Evolutionary conservation across 2,888 invertebrate genomes (phyloP).

Genomic region (Elaeidobius kamerunicus): DNA sequence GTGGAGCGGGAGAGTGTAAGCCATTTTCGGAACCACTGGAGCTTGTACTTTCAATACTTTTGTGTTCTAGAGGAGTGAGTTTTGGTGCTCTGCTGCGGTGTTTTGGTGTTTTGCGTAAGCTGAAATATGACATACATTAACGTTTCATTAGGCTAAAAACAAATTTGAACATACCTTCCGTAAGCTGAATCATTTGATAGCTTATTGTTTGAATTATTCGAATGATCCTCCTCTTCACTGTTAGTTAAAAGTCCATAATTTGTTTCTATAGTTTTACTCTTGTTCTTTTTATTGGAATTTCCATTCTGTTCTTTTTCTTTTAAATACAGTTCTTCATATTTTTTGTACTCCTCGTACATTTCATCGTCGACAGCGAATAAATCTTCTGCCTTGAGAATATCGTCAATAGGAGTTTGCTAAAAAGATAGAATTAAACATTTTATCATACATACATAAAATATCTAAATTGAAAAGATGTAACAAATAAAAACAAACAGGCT

Average conservation of each 20-base stretch:
- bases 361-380: constrained; percentile 46
- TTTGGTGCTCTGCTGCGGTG: constrained; percentile 39
- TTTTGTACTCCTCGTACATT: constrained; percentile 49
- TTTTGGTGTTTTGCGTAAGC: constrained; percentile 57
- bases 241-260: constrained; percentile 33
- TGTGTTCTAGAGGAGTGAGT: constrained; percentile 40
- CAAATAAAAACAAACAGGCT: too few species aligned
- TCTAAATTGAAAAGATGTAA: too few species aligned
- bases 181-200: constrained; percentile 73
- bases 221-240: constrained; percentile 47
- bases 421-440: constrained; percentile 3
- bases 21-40: constrained; percentile 65
- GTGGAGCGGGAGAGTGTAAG: constrained; percentile 37
- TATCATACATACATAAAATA: too few species aligned
- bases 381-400: constrained; percentile 40
- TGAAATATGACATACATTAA: constrained; percentile 40
- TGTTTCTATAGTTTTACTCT: constrained; percentile 35
- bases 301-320: constrained; percentile 45
- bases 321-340: constrained; percentile 47
- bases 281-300: constrained; percentile 34
- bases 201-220: constrained; percentile 40
- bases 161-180: constrained; percentile 84
- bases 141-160: constrained; percentile 1
- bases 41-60: constrained; percentile 50
- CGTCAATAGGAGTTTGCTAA: constrained; percentile 22